Conservation (phyloP, 2,888 invertebrate species). For the Eristalinus sepulchralis region DNA sequence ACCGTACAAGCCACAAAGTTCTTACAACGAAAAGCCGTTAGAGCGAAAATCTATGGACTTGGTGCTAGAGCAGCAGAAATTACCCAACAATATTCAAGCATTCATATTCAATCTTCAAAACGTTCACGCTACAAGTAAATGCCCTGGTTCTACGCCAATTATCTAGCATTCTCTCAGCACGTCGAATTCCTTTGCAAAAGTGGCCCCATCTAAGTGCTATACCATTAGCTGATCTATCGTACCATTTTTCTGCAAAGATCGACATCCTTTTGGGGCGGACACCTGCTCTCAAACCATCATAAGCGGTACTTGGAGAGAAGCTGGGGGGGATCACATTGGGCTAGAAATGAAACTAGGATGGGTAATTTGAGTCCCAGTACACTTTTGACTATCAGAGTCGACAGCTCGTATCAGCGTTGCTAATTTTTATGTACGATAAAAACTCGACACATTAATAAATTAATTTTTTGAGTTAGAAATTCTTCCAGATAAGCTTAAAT, state of each 20-base stretch:
- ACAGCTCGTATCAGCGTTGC: background rate
- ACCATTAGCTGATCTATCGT: background rate
- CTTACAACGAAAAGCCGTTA: no score
- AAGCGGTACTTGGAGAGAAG: background rate
- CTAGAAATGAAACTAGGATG: background rate
- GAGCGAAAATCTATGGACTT: background rate
- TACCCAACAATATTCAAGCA: background rate
- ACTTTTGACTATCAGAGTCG: background rate
- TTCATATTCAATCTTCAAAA: background rate
- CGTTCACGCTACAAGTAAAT: background rate
- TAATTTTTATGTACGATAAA: background rate
- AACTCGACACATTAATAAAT: background rate
- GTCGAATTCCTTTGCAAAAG: background rate
- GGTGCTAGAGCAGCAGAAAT: background rate
- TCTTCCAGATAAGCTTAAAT: background rate
- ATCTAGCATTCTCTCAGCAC: background rate
- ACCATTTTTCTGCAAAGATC: background rate
- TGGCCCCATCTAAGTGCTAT: background rate
- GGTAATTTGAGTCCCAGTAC: background rate
- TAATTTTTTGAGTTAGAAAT: background rate
- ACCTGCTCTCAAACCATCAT: background rate
- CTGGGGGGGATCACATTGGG: background rate
- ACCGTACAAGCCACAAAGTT: no score
- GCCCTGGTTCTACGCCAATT: background rate
- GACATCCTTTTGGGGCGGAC: constrained; percentile 2